Evolutionary conservation across 2,113 vertebrate genomes (phyloP).

Genomic region (Typhlomys cinereus): DNA sequence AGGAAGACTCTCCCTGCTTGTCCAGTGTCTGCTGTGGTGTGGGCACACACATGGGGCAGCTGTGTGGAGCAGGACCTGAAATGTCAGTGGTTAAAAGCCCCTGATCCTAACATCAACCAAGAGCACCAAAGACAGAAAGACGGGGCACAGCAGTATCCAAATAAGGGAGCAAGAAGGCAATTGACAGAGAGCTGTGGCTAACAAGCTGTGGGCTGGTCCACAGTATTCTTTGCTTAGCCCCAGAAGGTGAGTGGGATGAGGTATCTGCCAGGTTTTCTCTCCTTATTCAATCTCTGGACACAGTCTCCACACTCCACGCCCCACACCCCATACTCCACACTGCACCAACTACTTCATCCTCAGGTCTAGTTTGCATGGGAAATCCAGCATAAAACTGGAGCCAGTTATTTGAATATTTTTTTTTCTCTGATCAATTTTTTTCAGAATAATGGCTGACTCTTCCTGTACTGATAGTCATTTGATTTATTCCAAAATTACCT

Average conservation of each 20-base stretch:
- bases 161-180: background rate
- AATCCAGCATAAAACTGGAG: background rate
- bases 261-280: background rate
- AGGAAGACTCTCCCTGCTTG: fast-evolving
- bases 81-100: too few species aligned
- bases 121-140: background rate
- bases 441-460: background rate
- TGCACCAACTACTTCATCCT: background rate
- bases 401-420: background rate
- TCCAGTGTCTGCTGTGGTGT: fast-evolving
- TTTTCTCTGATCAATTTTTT: background rate
- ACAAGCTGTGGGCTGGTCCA: too few species aligned
- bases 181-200: background rate
- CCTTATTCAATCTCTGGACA: fast-evolving
- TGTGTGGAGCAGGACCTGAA: too few species aligned
- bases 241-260: background rate
- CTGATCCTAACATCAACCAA: too few species aligned
- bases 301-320: background rate
- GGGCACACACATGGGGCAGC: background rate
- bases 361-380: background rate
- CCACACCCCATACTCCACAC: background rate
- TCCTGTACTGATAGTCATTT: background rate
- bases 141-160: background rate
- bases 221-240: background rate
- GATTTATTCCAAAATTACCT: background rate